phyloP scores from a whole-genome alignment of 2,113 vertebrate genomes.

The Ailuropoda melanoleuca region DNA sequence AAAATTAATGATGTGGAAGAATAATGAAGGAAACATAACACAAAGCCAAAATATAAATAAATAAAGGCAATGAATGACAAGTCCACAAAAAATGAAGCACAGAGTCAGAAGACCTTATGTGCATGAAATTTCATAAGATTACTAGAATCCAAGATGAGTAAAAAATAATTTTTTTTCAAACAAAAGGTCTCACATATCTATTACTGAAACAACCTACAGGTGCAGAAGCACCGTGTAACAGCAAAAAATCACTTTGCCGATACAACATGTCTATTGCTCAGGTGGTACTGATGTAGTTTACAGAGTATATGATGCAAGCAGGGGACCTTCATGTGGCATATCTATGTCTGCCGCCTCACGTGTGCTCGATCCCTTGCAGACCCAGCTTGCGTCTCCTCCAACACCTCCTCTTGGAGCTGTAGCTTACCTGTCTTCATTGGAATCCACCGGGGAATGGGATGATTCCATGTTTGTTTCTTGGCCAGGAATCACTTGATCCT shows the following conservation, averaged over 20 bases:
- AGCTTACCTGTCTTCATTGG: neutral
- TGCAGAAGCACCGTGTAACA: neutral
- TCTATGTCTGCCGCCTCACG: neutral
- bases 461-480: neutral
- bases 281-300: neutral
- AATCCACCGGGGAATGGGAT: neutral
- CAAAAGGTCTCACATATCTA: neutral
- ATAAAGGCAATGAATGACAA: neutral
- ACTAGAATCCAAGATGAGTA: neutral
- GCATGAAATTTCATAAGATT: neutral
- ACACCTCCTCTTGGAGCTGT: neutral
- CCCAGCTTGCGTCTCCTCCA: neutral
- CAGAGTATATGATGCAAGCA: neutral
- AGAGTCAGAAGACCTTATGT: neutral
- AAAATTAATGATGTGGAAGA: neutral
- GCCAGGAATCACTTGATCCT: neutral
- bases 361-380: neutral
- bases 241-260: neutral
- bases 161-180: neutral
- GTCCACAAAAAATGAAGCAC: neutral
- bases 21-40: neutral
- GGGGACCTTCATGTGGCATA: neutral
- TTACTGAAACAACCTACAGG: neutral
- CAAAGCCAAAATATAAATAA: neutral
- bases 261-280: neutral